phyloP scores from a whole-genome alignment of 1,140 invertebrate species.

The Aphidius gifuensis region DNA sequence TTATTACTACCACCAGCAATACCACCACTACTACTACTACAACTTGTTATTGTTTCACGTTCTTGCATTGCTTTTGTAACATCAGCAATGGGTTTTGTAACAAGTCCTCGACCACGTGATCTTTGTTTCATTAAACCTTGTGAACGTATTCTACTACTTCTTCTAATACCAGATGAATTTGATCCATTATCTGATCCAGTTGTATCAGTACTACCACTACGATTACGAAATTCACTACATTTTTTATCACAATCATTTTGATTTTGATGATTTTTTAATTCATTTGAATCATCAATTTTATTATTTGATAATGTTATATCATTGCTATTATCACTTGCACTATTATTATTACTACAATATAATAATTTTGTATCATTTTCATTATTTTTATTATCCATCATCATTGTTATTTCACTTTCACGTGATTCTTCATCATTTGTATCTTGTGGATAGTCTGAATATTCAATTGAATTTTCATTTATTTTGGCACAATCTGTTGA shows the following conservation, averaged over 20 bases:
- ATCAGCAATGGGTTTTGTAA: conserved; percentile 45
- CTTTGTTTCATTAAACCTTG: conserved; percentile 52
- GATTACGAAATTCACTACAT: conserved; percentile 38
- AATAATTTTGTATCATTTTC: conserved; percentile 48
- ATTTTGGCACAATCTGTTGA: no score
- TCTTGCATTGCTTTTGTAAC: conserved; percentile 41
- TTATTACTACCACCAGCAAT: conserved; percentile 40
- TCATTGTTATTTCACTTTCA: conserved; percentile 36
- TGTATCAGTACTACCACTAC: conserved; percentile 51
- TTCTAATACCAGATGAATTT: conserved; percentile 49
- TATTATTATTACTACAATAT: conserved; percentile 51
- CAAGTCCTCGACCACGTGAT: conserved; percentile 48
- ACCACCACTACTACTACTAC: conserved; percentile 47
- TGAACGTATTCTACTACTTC: conserved; percentile 53
- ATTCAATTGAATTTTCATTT: no score
- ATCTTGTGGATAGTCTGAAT: no score
- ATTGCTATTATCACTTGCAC: conserved; percentile 49
- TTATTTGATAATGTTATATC: conserved; percentile 41
- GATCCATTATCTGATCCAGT: conserved; percentile 51
- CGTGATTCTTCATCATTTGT: conserved; percentile 37
- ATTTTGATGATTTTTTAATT: neutral
- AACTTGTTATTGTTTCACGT: conserved; percentile 31
- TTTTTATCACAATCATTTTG: conserved; percentile 43
- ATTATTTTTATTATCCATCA: conserved; percentile 39
- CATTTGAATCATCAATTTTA: neutral